These are phyloP conservation scores for Peromyscus maniculatus DNA, from an alignment of 2,113 vertebrate species.

Conservation along the genomic window DNA sequence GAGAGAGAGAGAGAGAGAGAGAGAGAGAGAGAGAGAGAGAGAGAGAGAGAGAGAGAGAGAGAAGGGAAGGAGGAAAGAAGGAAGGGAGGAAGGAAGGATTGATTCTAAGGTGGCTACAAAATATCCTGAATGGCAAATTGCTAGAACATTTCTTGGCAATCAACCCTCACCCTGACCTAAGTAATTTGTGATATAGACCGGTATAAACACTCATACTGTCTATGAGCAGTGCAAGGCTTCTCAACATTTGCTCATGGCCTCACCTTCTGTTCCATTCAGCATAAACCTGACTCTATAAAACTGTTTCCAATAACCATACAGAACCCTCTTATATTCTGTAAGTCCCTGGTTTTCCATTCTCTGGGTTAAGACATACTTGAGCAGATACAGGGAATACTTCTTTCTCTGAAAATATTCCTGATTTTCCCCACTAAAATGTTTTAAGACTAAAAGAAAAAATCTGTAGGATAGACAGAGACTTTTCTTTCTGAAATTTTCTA, in stretches of 20 bases:
- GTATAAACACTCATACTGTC: background rate
- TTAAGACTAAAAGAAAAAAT: background rate
- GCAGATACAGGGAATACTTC: background rate
- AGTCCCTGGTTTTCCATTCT: background rate
- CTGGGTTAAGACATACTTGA: background rate
- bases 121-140: background rate
- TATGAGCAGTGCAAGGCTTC: background rate
- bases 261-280: background rate
- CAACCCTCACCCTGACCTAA: background rate
- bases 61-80: background rate
- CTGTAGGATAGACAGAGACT: background rate
- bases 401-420: constrained; percentile 48
- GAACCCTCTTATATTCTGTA: background rate
- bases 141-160: background rate
- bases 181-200: background rate
- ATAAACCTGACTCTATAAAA: background rate
- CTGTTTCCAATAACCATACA: background rate
- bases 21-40: no score
- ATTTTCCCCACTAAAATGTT: background rate
- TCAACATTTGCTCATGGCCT: background rate
- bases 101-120: background rate
- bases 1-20: background rate
- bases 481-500: constrained; percentile 54
- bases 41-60: rapidly evolving
- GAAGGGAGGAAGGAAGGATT: background rate